These are phyloP conservation scores for Pseudocheirus occidentalis DNA, from an alignment of 2,797 vertebrate genomes.

Conservation along the genomic window DNA sequence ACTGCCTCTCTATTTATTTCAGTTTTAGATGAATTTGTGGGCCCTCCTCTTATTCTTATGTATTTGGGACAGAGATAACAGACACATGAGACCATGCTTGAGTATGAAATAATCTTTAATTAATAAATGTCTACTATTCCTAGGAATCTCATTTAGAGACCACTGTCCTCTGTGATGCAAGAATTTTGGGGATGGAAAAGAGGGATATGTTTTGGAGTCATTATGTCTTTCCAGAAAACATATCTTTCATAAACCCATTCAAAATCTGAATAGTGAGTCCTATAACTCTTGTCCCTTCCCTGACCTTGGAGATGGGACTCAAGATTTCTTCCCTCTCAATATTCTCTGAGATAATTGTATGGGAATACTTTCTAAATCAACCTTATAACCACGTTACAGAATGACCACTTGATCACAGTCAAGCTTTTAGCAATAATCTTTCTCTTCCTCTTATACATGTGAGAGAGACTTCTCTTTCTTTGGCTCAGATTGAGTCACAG, in stretches of 20 bases:
- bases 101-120: neutral
- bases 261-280: neutral
- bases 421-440: neutral
- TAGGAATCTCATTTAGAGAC: neutral
- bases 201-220: neutral
- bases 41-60: neutral
- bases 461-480: neutral
- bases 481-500: neutral
- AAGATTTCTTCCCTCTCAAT: neutral
- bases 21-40: neutral
- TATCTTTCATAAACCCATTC: neutral
- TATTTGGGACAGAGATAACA: neutral
- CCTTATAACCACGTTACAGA: neutral
- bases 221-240: neutral
- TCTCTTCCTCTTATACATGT: neutral
- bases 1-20: neutral
- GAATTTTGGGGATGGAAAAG: neutral
- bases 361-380: neutral
- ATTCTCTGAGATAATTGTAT: neutral
- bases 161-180: accelerated
- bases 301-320: neutral
- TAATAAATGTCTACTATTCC: neutral
- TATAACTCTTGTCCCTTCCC: neutral
- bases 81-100: neutral
- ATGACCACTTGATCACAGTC: neutral